These are phyloP conservation scores for Ips typographus DNA, from an alignment of 1,140 invertebrate species.

Conservation along the genomic window DNA sequence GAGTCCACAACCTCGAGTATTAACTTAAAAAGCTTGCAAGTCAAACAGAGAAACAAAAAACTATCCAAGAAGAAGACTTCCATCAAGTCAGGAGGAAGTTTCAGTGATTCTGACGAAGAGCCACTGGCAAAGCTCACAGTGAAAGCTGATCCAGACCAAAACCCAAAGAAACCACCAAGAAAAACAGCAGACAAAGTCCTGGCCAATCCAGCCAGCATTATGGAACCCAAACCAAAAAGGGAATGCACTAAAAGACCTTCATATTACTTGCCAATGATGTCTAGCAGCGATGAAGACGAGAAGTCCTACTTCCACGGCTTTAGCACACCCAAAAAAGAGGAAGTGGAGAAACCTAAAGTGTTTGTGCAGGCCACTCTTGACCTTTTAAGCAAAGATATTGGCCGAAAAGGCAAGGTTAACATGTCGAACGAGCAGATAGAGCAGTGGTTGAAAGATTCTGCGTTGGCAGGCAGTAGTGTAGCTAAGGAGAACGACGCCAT, in stretches of 20 bases:
- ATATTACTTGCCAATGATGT: constrained; percentile 50
- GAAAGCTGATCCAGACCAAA: constrained; percentile 28
- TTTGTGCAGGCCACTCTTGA: constrained; percentile 36
- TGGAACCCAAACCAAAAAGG: constrained; percentile 45
- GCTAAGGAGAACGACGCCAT: constrained; percentile 49
- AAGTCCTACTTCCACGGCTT: constrained; percentile 59
- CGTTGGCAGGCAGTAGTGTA: constrained; percentile 44
- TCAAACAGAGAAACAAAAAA: constrained; percentile 36
- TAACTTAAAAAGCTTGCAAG: constrained; percentile 34
- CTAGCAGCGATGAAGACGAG: constrained; percentile 55
- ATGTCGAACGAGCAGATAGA: constrained; percentile 73
- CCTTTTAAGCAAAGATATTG: constrained; percentile 48
- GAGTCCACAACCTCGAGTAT: constrained; percentile 42
- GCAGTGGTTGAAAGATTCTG: constrained; percentile 67
- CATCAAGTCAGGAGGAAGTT: constrained; percentile 45
- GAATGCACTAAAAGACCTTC: constrained; percentile 49
- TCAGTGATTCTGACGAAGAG: constrained; percentile 63
- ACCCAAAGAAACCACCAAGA: constrained; percentile 18
- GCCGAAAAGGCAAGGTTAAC: constrained; percentile 64
- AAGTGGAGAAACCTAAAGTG: constrained; percentile 22
- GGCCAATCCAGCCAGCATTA: constrained; percentile 4
- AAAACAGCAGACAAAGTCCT: constrained; percentile 13
- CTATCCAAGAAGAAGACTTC: constrained; percentile 37
- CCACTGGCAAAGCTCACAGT: constrained; percentile 56
- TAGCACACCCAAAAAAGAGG: constrained; percentile 36